A percentile compares a stretch with the other conserved stretches of the same genome.
Conservation (phyloP, 1,140 invertebrate species). For the Ooceraea biroi region DNA sequence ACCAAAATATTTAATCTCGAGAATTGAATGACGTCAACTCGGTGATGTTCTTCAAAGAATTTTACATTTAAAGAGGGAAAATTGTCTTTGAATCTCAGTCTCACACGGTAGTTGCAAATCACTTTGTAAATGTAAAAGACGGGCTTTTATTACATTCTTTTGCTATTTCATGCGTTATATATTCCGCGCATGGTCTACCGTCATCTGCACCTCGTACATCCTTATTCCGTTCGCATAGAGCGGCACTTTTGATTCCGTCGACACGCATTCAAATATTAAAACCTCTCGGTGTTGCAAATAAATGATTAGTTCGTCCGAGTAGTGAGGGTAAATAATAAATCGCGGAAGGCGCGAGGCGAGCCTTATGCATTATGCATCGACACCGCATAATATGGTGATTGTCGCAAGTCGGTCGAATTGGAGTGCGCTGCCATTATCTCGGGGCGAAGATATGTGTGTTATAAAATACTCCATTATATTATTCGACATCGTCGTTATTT, state of each 20-base stretch:
- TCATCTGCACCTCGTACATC: neutral
- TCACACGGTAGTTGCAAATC: conserved; percentile 9
- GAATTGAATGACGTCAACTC: neutral
- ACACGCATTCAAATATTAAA: conserved; percentile 44
- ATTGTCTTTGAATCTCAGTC: conserved; percentile 5
- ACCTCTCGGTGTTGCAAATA: conserved; percentile 31
- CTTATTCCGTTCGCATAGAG: conserved; percentile 7
- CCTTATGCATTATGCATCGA: conserved; percentile 40
- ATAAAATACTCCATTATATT: conserved; percentile 37
- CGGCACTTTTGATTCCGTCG: conserved; percentile 11
- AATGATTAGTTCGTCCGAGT: conserved; percentile 44
- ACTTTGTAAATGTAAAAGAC: neutral
- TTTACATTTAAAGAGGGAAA: conserved; percentile 11
- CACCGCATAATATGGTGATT: conserved; percentile 32
- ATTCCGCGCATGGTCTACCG: conserved; percentile 7
- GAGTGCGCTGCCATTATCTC: conserved; percentile 1
- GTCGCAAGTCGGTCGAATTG: conserved; percentile 10
- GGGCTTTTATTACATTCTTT: conserved; percentile 37
- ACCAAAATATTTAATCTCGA: neutral
- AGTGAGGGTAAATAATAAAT: conserved; percentile 51
- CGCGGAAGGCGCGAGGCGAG: neutral
- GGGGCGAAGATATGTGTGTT: conserved; percentile 5
- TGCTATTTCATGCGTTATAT: conserved; percentile 7
- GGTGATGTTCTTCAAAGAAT: neutral
- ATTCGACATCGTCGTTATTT: conserved; percentile 5